Evolutionary conservation across 2,797 vertebrate genomes (phyloP).

Genomic region (Leptatherina wallacei): DNA sequence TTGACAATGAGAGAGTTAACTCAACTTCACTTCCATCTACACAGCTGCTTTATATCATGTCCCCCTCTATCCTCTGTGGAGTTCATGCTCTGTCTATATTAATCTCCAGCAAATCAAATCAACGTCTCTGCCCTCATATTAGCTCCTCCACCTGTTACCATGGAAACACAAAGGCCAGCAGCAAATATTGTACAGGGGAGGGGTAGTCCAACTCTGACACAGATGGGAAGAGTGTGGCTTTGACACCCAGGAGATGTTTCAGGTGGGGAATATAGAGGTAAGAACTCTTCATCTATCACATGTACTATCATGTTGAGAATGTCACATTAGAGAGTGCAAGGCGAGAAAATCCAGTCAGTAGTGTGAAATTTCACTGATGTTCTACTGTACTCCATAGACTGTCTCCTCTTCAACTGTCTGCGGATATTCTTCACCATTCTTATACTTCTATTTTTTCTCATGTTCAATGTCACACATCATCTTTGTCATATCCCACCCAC

Average conservation of each 20-base stretch:
- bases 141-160: conserved; percentile 67
- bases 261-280: conserved; percentile 28
- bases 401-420: conserved; percentile 8
- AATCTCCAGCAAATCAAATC: conserved; percentile 73
- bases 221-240: conserved; percentile 20
- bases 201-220: conserved; percentile 13
- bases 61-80: conserved; percentile 16
- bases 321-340: conserved; percentile 34
- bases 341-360: conserved; percentile 39
- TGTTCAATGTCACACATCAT: conserved; percentile 45
- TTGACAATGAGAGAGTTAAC: conserved; percentile 26
- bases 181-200: conserved; percentile 25
- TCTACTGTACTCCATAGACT: conserved; percentile 34
- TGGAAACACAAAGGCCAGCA: conserved; percentile 72
- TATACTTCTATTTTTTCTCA: not conserved
- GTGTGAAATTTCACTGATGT: conserved; percentile 41
- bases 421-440: not conserved
- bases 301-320: conserved; percentile 31
- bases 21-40: conserved; percentile 21
- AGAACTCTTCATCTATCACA: conserved; percentile 40
- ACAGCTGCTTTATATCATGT: conserved; percentile 18
- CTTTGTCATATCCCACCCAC: conserved; percentile 21
- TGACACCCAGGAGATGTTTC: conserved; percentile 29
- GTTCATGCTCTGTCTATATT: conserved; percentile 60
- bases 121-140: conserved; percentile 58